phyloP scores from a whole-genome alignment of 2,797 vertebrate genomes.

The Poecilia picta region DNA sequence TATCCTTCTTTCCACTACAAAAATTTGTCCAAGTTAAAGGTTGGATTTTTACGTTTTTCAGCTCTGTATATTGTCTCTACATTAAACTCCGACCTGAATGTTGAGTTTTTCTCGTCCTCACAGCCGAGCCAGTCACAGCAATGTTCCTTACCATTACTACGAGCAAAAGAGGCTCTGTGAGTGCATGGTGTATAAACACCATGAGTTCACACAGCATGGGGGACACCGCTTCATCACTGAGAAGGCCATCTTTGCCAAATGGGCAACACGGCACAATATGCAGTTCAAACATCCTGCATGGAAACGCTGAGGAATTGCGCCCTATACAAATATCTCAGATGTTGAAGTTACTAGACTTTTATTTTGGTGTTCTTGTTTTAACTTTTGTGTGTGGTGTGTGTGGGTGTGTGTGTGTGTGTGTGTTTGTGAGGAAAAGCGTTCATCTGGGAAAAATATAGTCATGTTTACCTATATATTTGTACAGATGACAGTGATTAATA shows the following conservation, averaged over 20 bases:
- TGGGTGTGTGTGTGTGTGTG: not conserved
- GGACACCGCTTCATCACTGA: constrained; percentile 97
- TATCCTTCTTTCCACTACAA: not conserved
- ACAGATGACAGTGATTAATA: not conserved
- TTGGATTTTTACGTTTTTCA: not conserved
- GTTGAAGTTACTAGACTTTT: not conserved
- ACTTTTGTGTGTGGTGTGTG: not conserved
- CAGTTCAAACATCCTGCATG: constrained; percentile 87
- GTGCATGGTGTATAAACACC: constrained; percentile 89
- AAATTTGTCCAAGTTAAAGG: not conserved
- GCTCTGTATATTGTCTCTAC: not conserved
- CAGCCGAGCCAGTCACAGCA: constrained; percentile 80
- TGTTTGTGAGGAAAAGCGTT: not conserved
- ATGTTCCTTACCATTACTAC: constrained; percentile 94
- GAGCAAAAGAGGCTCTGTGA: constrained; percentile 86
- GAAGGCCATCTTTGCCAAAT: constrained; percentile 92
- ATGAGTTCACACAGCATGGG: constrained; percentile 81
- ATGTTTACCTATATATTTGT: not conserved
- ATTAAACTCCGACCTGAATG: not conserved
- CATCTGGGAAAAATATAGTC: not conserved
- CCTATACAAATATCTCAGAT: not conserved
- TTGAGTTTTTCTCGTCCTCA: not conserved
- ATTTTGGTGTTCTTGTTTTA: not conserved
- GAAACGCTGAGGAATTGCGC: constrained; percentile 53
- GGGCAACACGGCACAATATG: constrained; percentile 87